Percentiles rank a stretch among this genome's conserved stretches.
Conservation (phyloP, 2,797 vertebrate genomes). For the Linurgus olivaceus region DNA sequence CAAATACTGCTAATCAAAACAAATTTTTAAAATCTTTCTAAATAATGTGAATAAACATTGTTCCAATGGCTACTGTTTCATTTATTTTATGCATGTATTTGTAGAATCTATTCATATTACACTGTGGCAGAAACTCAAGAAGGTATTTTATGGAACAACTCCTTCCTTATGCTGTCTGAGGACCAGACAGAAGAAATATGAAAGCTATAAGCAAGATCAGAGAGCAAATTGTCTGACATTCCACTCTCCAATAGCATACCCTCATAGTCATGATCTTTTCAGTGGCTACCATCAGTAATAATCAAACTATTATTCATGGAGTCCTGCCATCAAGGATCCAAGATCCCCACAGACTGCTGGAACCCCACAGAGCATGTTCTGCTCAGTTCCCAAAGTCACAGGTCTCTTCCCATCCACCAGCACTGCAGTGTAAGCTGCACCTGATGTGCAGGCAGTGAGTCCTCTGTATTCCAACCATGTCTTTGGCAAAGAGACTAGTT, state of each 20-base stretch:
- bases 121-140: background rate
- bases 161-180: background rate
- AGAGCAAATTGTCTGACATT: background rate
- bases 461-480: background rate
- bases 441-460: background rate
- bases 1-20: background rate
- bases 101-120: background rate
- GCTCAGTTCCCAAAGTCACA: background rate
- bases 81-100: background rate
- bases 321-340: background rate
- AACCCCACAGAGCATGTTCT: background rate
- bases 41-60: background rate
- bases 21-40: background rate
- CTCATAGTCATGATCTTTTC: background rate
- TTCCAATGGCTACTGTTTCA: background rate
- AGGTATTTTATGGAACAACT: background rate
- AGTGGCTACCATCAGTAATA: background rate
- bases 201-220: background rate
- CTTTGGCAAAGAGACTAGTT: background rate
- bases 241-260: accelerated
- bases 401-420: background rate
- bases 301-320: background rate
- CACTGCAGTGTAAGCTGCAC: background rate
- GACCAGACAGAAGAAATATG: background rate
- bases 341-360: background rate